These are phyloP conservation scores for Gallinago paraguaiae DNA, from an alignment of 2,113 vertebrate genomes.

Conservation along the genomic window DNA sequence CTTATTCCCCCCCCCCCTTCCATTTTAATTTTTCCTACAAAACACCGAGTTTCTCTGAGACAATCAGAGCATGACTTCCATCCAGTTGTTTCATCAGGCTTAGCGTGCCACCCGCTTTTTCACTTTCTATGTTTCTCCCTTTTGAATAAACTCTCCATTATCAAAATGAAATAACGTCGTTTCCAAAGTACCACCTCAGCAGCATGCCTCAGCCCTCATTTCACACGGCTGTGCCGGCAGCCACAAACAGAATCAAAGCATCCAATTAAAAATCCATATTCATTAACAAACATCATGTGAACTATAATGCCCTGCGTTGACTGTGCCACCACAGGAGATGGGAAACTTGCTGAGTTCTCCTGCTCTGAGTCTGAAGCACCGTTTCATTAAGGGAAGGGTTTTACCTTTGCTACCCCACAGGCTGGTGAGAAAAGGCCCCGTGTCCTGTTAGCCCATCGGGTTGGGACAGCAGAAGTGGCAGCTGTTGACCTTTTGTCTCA, in stretches of 20 bases:
- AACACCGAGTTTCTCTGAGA: neutral
- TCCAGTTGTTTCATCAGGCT: slow-evolving; percentile 10
- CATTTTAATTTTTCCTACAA: neutral
- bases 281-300: slow-evolving; percentile 41
- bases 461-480: neutral
- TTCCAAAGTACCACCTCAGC: slow-evolving; percentile 50
- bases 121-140: neutral
- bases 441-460: neutral
- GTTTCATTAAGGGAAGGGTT: neutral
- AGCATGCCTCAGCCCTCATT: slow-evolving; percentile 40
- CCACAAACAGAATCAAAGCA: slow-evolving; percentile 50
- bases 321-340: neutral
- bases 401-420: neutral
- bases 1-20: neutral
- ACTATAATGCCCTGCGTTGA: neutral
- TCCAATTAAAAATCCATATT: slow-evolving; percentile 66
- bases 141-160: slow-evolving; percentile 43
- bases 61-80: slow-evolving; percentile 41
- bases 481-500: neutral
- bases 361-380: neutral
- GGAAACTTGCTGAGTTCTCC: neutral
- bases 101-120: neutral
- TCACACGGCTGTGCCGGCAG: slow-evolving; percentile 34
- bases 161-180: slow-evolving; percentile 1
- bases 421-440: neutral